Percentiles rank a stretch among this genome's conserved stretches.
Conservation (phyloP, 2,113 vertebrate species). For the Psilopsiagon aurifrons region DNA sequence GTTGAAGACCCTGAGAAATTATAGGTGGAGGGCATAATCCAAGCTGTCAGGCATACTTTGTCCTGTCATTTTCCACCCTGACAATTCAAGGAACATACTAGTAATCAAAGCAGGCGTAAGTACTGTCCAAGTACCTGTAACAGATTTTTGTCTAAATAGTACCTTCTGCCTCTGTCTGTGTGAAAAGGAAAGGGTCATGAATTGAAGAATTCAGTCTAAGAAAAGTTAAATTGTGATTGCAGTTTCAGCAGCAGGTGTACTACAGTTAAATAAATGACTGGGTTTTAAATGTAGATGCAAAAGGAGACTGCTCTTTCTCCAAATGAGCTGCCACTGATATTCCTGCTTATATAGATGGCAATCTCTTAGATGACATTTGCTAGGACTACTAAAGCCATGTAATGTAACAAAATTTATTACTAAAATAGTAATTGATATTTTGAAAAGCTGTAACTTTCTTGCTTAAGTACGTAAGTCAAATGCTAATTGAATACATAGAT, state of each 20-base stretch:
- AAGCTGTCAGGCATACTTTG: neutral
- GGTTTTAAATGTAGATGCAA: neutral
- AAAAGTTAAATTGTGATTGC: neutral
- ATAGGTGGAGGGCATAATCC: neutral
- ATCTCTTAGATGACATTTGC: neutral
- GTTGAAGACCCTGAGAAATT: neutral
- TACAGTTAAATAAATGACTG: neutral
- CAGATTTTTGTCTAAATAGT: neutral
- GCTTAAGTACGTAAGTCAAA: conserved; percentile 20
- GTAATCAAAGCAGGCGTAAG: neutral
- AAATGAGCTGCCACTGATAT: neutral
- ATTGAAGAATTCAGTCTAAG: neutral
- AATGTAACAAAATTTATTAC: conserved; percentile 16
- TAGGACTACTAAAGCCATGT: neutral
- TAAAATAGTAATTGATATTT: conserved; percentile 34
- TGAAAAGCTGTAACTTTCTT: conserved; percentile 41
- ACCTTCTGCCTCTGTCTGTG: neutral
- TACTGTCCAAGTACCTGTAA: neutral
- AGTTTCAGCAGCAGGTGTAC: neutral
- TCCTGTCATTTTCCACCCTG: neutral
- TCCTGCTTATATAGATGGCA: neutral
- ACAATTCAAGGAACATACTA: neutral
- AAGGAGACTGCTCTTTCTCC: neutral
- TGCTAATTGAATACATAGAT: conserved; percentile 13
- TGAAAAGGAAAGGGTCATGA: neutral